phyloP scores from a whole-genome alignment of 2,113 vertebrate species.

The Salvelinus alpinus region DNA sequence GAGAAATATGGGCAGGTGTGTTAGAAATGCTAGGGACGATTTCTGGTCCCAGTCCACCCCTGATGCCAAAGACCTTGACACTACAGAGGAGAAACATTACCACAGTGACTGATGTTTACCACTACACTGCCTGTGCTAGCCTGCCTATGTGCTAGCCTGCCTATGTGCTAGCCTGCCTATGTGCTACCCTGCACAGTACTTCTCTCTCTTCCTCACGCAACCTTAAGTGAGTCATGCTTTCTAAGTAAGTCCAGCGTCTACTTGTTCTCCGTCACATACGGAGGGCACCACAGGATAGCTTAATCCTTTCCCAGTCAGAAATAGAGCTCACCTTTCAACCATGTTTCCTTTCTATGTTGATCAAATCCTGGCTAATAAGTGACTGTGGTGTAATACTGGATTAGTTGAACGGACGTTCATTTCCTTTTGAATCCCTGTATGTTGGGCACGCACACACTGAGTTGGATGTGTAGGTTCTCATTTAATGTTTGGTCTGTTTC shows the following conservation, averaged over 20 bases:
- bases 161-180: too few relatives aligned
- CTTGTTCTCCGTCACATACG: slow-evolving; percentile 36
- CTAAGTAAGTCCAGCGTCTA: slow-evolving; percentile 21
- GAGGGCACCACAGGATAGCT: slow-evolving; percentile 17
- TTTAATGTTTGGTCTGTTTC: background rate
- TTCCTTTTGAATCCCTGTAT: background rate
- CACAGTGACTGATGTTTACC: too few relatives aligned
- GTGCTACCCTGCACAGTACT: background rate
- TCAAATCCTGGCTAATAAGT: slow-evolving; percentile 44
- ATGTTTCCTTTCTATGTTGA: slow-evolving; percentile 26
- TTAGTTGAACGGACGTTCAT: slow-evolving; percentile 42
- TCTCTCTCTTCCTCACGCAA: background rate
- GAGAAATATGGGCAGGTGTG: too few relatives aligned
- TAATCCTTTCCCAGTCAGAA: slow-evolving; percentile 24
- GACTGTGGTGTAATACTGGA: slow-evolving; percentile 55
- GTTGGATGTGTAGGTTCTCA: slow-evolving; percentile 28
- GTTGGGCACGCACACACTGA: slow-evolving; percentile 32
- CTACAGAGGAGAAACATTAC: background rate
- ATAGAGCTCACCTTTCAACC: slow-evolving; percentile 28
- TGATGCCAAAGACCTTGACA: background rate
- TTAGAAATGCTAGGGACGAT: too few relatives aligned
- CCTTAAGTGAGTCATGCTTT: slow-evolving; percentile 10
- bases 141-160: background rate
- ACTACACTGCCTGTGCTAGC: too few relatives aligned
- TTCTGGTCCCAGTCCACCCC: too few relatives aligned